These are phyloP conservation scores for Netelia fuscicornis DNA, from an alignment of 2,888 invertebrate species.

Conservation along the genomic window DNA sequence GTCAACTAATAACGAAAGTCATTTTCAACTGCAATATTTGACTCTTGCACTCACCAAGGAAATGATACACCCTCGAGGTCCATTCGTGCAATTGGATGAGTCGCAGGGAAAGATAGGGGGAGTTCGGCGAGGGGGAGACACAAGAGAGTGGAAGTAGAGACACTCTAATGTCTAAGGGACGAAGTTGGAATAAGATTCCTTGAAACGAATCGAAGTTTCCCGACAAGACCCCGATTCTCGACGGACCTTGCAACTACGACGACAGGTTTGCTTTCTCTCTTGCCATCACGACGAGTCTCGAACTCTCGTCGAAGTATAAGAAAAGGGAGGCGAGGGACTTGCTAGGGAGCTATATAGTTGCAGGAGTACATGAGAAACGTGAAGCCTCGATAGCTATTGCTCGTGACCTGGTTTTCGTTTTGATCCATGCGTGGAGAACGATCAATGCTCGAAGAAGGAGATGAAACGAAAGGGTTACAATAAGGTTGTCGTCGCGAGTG, in stretches of 20 bases:
- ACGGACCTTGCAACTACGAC: slow-evolving; percentile 43
- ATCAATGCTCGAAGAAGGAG: slow-evolving; percentile 33
- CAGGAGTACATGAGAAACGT: slow-evolving; percentile 6
- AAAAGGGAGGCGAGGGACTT: neutral
- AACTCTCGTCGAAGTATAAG: slow-evolving; percentile 68
- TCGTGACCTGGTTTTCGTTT: slow-evolving; percentile 61
- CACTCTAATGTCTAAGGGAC: slow-evolving; percentile 33
- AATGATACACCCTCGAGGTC: slow-evolving; percentile 49
- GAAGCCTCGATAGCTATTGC: slow-evolving; percentile 13
- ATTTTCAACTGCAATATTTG: slow-evolving; percentile 16
- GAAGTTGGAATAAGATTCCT: slow-evolving; percentile 63
- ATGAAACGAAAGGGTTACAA: neutral
- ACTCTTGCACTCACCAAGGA: slow-evolving; percentile 21
- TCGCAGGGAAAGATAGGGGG: slow-evolving; percentile 7
- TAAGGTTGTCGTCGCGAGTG: slow-evolving; percentile 14
- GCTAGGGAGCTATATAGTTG: slow-evolving; percentile 6
- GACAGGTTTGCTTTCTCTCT: slow-evolving; percentile 37
- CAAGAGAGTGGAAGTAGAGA: slow-evolving; percentile 23
- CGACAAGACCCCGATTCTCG: slow-evolving; percentile 40
- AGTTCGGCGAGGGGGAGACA: neutral
- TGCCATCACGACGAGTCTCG: slow-evolving; percentile 42
- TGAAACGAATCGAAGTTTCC: slow-evolving; percentile 65
- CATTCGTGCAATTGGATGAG: slow-evolving; percentile 15
- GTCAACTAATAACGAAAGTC: neutral
- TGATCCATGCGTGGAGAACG: neutral